A percentile compares a stretch with the other conserved stretches of the same genome.
Conservation (phyloP, 2,888 invertebrate species). For the Acanthococcus lagerstroemiae region DNA sequence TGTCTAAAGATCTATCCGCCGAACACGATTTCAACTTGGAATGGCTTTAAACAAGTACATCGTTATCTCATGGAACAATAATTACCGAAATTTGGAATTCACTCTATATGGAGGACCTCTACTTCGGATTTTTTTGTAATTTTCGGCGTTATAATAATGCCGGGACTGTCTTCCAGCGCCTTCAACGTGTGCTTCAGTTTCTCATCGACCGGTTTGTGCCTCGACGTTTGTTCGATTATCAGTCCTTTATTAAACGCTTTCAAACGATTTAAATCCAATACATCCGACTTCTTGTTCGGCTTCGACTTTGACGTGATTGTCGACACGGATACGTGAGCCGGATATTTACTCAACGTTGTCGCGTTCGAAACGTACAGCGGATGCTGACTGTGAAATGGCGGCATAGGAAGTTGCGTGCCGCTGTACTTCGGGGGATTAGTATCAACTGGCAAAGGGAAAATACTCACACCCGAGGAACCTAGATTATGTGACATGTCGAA, state of each 20-base stretch:
- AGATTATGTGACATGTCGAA: neutral
- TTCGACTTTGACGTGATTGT: neutral
- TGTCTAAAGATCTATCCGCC: too few species aligned
- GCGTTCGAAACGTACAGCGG: neutral
- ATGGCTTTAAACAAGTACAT: too few species aligned
- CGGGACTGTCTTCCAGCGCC: neutral
- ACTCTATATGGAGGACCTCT: too few species aligned
- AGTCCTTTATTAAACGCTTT: neutral
- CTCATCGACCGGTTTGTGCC: neutral
- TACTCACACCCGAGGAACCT: neutral
- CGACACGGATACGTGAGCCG: neutral
- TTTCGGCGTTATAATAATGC: neutral
- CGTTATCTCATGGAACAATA: too few species aligned
- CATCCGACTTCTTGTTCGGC: neutral
- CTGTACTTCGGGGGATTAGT: neutral
- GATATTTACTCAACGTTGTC: too few species aligned
- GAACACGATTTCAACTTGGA: too few species aligned
- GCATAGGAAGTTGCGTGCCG: neutral
- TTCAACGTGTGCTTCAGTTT: neutral
- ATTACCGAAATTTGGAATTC: too few species aligned
- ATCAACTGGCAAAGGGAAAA: slow-evolving; percentile 3
- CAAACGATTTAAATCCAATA: neutral
- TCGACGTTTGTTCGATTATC: neutral
- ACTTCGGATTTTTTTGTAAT: too few species aligned
- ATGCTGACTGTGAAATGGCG: neutral